A percentile compares a stretch with the other conserved stretches of the same genome.
Evolutionary conservation across 2,797 vertebrate species (phyloP).

Genomic region (Poliocrania exsul): DNA sequence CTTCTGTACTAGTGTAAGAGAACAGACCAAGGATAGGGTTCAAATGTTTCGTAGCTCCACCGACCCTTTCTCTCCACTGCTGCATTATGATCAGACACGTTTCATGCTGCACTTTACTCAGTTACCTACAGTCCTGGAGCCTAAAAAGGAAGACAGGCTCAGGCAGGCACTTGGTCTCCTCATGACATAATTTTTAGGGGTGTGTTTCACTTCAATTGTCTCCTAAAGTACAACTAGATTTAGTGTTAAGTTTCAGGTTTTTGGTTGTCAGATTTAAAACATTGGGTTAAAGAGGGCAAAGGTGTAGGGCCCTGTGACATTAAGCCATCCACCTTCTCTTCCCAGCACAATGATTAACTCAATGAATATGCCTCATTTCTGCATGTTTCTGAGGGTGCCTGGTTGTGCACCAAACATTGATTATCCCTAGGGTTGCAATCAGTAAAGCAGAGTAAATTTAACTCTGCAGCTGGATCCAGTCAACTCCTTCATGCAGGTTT

Average conservation of each 20-base stretch:
- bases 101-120: not conserved
- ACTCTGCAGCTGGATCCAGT: not conserved
- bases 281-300: not conserved
- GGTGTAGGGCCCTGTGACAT: not conserved
- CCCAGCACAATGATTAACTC: not conserved
- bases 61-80: not conserved
- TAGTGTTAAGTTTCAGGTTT: not conserved
- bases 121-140: not conserved
- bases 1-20: not conserved
- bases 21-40: not conserved
- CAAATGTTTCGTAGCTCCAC: not conserved
- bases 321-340: not conserved
- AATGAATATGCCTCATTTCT: not conserved
- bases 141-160: not conserved
- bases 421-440: not conserved
- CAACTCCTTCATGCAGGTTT: not conserved
- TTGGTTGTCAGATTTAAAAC: not conserved
- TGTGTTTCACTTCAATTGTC: not conserved
- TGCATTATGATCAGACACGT: not conserved
- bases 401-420: not conserved
- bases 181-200: not conserved
- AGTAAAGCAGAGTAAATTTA: not conserved
- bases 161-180: not conserved
- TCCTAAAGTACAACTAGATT: not conserved
- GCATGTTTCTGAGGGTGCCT: not conserved